Conservation (phyloP, 2,797 vertebrate species). For the Poeciliopsis infans region DNA sequence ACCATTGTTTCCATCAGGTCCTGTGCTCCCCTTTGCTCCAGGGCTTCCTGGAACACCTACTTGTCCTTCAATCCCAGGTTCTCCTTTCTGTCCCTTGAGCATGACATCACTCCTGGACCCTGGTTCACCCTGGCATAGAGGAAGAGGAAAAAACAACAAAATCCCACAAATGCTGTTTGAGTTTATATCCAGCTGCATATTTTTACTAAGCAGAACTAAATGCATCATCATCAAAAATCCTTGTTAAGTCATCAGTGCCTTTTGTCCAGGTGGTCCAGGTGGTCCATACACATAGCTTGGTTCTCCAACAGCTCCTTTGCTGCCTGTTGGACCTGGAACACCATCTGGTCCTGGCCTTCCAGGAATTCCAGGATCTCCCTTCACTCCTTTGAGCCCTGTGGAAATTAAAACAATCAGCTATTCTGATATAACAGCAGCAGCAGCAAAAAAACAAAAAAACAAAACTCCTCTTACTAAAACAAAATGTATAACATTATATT, state of each 20-base stretch:
- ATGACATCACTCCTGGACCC: background rate
- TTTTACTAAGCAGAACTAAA: background rate
- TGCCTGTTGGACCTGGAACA: conserved; percentile 53
- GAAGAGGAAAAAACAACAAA: background rate
- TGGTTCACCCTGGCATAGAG: conserved; percentile 66
- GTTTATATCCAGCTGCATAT: background rate
- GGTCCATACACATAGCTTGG: conserved; percentile 42
- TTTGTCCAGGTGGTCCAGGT: conserved; percentile 65
- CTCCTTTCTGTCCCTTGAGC: conserved; percentile 69
- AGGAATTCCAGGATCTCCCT: conserved; percentile 59
- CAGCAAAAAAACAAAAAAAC: too few relatives aligned
- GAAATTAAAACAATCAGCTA: background rate
- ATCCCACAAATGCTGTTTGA: background rate
- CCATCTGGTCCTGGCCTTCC: conserved; percentile 62
- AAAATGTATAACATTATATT: background rate
- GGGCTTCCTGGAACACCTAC: conserved; percentile 43
- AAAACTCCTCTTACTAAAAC: background rate
- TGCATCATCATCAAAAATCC: background rate
- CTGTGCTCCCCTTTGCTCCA: conserved; percentile 65
- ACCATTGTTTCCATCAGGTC: conserved; percentile 64
- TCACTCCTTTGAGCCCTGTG: conserved; percentile 65
- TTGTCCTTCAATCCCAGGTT: conserved; percentile 52
- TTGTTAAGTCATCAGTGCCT: conserved; percentile 42
- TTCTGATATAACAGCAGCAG: background rate
- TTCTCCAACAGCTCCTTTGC: conserved; percentile 64